Percentiles rank a stretch among this genome's conserved stretches.
Conservation (phyloP, 1,140 invertebrate genomes). For the Polyergus mexicanus region DNA sequence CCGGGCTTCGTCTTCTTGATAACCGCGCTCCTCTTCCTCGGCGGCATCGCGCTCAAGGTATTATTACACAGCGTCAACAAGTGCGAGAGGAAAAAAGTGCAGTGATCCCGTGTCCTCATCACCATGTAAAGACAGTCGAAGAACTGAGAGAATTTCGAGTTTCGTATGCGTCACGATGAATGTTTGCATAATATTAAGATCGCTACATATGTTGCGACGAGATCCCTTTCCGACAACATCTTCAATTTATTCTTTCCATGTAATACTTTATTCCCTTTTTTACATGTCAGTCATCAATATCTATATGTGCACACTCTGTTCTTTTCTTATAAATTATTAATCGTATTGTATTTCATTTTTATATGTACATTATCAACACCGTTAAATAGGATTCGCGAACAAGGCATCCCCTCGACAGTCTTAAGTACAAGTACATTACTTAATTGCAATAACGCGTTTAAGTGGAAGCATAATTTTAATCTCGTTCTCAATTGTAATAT, state of each 20-base stretch:
- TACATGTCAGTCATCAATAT: not conserved
- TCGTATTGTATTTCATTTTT: not conserved
- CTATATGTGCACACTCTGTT: not conserved
- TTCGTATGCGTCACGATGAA: not conserved
- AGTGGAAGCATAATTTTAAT: slow-evolving; percentile 12
- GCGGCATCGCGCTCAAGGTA: slow-evolving; percentile 80
- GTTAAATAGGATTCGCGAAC: slow-evolving; percentile 9
- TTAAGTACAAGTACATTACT: slow-evolving; percentile 8
- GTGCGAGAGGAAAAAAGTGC: slow-evolving; percentile 71
- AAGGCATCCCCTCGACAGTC: not conserved
- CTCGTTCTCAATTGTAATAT: slow-evolving; percentile 33
- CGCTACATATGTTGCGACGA: not conserved
- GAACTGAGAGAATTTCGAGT: slow-evolving; percentile 1
- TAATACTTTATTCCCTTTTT: not conserved
- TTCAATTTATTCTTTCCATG: not conserved
- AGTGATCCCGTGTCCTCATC: slow-evolving; percentile 60
- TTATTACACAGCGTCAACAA: slow-evolving; percentile 74
- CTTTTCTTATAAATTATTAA: no score
- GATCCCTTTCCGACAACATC: not conserved
- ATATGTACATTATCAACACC: slow-evolving; percentile 1
- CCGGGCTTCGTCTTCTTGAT: slow-evolving; percentile 84
- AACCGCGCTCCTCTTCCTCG: slow-evolving; percentile 78
- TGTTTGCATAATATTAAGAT: not conserved
- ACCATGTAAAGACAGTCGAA: slow-evolving; percentile 6
- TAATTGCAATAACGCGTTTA: not conserved